Conservation (phyloP, 2,888 invertebrate genomes). For the Polymixis flavicincta region DNA sequence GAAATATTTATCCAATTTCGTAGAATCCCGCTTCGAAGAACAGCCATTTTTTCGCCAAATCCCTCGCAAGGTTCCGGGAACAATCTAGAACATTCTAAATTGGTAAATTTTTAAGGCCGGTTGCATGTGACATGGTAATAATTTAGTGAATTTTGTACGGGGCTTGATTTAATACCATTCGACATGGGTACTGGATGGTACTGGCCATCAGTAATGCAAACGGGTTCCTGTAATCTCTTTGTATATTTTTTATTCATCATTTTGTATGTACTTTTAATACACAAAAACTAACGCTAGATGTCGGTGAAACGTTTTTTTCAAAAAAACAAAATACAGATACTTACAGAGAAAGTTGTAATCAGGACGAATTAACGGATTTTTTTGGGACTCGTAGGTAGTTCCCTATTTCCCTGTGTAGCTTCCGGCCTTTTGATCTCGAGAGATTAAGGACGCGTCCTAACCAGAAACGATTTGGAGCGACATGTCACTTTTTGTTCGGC, state of each 20-base stretch:
- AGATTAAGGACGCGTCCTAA: not conserved
- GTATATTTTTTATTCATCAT: constrained; percentile 2
- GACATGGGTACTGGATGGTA: constrained; percentile 29
- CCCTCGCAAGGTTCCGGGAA: not conserved
- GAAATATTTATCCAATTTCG: not conserved
- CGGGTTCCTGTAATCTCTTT: constrained; percentile 37
- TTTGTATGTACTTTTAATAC: too few relatives aligned
- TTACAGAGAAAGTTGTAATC: too few relatives aligned
- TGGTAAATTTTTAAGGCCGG: constrained; percentile 58
- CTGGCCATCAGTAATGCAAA: constrained; percentile 59
- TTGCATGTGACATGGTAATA: constrained; percentile 63
- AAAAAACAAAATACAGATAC: not conserved
- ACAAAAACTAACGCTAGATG: not conserved
- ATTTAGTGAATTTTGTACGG: constrained; percentile 57
- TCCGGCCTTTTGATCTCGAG: not conserved
- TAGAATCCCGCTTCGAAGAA: not conserved
- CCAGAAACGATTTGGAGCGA: not conserved
- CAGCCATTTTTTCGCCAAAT: not conserved
- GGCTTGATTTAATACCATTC: constrained; percentile 55
- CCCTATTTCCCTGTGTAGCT: not conserved
- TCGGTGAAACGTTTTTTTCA: not conserved
- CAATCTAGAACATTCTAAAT: constrained; percentile 42
- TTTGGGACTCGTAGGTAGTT: not conserved
- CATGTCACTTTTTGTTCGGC: not conserved
- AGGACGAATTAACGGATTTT: not conserved